Evolutionary conservation across 2,113 vertebrate species (phyloP).

Genomic region (Phrynosoma platyrhinos): DNA sequence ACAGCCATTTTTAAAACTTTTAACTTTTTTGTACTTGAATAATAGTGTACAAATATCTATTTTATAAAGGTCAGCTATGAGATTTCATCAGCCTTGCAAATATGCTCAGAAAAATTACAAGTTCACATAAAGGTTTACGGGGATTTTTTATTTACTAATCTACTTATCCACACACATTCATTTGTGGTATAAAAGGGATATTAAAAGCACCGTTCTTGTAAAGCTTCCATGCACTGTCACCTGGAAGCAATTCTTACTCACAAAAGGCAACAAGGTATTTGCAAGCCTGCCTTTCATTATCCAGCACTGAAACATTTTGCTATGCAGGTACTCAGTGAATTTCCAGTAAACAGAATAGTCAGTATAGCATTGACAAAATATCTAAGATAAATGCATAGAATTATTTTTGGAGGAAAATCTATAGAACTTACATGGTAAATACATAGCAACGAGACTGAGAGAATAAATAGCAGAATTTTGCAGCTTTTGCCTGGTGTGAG

Average conservation of each 20-base stretch:
- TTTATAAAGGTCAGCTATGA: conserved; percentile 70
- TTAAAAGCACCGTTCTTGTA: background rate
- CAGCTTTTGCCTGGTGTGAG: conserved; percentile 56
- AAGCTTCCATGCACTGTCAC: background rate
- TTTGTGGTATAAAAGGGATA: background rate
- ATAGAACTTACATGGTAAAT: conserved; percentile 75
- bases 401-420: conserved; percentile 53
- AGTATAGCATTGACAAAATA: conserved; percentile 77
- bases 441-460: conserved; percentile 70
- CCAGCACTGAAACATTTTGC: conserved; percentile 69
- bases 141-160: background rate
- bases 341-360: conserved; percentile 73
- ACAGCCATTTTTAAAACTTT: conserved; percentile 75
- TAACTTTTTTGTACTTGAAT: conserved; percentile 72
- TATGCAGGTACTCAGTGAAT: conserved; percentile 70
- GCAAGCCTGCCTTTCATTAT: conserved; percentile 55
- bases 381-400: conserved; percentile 73
- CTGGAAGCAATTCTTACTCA: background rate
- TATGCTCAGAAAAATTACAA: background rate
- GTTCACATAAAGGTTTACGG: background rate
- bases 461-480: conserved; percentile 68
- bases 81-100: conserved; percentile 22
- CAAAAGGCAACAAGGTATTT: conserved; percentile 20
- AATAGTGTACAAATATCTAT: conserved; percentile 75
- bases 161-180: background rate